Percentiles rank a stretch among this genome's conserved stretches.
Evolutionary conservation across 2,113 vertebrate genomes (phyloP).

Genomic region (Bostrychus sinensis): DNA sequence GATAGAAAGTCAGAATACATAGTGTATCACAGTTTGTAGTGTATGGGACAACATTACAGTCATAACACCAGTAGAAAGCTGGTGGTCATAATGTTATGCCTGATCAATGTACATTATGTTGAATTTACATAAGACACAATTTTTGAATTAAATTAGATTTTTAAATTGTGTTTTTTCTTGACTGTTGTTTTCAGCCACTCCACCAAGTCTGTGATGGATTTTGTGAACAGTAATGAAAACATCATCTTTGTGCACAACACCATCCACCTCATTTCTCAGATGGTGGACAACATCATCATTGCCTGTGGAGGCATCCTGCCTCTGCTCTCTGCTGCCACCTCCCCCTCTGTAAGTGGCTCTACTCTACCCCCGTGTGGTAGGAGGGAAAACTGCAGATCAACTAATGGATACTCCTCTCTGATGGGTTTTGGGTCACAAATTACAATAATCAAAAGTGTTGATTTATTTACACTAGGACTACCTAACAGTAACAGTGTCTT

Average conservation of each 20-base stretch:
- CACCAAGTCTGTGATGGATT: constrained; percentile 99
- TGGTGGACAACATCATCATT: constrained; percentile 99
- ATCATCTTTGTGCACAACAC: constrained; percentile 99
- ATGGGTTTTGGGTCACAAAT: not conserved
- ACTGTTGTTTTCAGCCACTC: constrained; percentile 85
- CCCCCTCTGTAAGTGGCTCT: constrained; percentile 95
- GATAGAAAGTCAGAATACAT: too few species aligned
- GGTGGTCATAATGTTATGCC: too few species aligned
- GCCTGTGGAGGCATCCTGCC: constrained; percentile 98
- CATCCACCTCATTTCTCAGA: constrained; percentile 99
- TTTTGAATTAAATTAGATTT: too few species aligned
- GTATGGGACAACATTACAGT: too few species aligned
- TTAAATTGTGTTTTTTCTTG: not conserved
- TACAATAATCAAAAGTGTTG: too few species aligned
- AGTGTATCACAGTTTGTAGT: too few species aligned
- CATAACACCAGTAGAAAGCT: too few species aligned
- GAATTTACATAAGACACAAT: too few species aligned
- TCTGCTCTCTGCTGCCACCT: constrained; percentile 95
- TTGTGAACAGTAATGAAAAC: constrained; percentile 99
- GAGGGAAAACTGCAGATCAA: constrained; percentile 45
- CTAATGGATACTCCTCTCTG: not conserved
- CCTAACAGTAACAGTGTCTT: too few species aligned
- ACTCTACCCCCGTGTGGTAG: constrained; percentile 64
- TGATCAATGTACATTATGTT: not conserved
- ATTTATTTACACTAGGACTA: too few species aligned